phyloP scores from a whole-genome alignment of 92 coral and sea anemone species.

The Parazoanthus atlanticus region DNA sequence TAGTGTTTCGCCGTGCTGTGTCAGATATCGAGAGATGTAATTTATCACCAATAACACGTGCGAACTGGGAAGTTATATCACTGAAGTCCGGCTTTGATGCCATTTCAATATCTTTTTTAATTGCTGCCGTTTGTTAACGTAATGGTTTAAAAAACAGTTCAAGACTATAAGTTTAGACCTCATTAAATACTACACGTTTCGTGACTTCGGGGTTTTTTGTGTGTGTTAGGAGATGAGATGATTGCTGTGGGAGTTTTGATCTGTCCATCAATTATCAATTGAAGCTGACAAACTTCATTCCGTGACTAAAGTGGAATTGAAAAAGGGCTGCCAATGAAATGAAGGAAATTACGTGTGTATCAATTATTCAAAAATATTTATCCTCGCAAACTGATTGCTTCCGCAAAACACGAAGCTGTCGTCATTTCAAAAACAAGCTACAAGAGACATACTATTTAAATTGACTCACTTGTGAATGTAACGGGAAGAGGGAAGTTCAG shows the following conservation, averaged over 20 bases:
- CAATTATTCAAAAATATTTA: slow-evolving; percentile 1
- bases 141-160: not conserved
- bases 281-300: not conserved
- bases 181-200: not conserved
- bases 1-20: not conserved
- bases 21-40: not conserved
- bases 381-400: slow-evolving; percentile 7
- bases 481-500: no score
- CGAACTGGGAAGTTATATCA: not conserved
- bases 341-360: slow-evolving; percentile 15
- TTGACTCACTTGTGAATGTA: not conserved
- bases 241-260: not conserved
- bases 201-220: not conserved
- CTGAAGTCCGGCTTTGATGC: not conserved
- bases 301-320: not conserved
- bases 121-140: no score
- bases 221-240: not conserved
- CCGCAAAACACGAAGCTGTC: not conserved
- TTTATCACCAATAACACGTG: not conserved
- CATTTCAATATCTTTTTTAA: no score
- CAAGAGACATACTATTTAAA: not conserved
- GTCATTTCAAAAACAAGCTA: not conserved
- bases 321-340: slow-evolving; percentile 21
- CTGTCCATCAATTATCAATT: not conserved
- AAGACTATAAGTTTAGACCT: not conserved